Conservation (phyloP, 2,113 vertebrate genomes). For the Petrocephalus zakoni region DNA sequence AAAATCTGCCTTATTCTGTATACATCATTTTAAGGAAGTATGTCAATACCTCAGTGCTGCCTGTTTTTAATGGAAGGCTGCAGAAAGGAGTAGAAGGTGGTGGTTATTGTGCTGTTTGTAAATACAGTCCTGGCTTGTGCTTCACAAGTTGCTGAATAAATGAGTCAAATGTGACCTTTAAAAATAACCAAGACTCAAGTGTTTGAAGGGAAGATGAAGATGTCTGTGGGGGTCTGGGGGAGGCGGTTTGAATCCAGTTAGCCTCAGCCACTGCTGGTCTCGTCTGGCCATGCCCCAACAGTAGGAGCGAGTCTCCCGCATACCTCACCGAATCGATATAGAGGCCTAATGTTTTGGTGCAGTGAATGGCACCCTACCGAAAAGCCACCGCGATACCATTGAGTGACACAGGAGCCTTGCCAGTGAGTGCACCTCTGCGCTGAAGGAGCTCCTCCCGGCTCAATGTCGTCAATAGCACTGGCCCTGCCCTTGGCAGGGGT, state of each 20-base stretch:
- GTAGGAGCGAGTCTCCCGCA: not conserved
- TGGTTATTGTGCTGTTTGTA: not conserved
- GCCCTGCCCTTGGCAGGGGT: slow-evolving; percentile 2
- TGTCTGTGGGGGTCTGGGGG: not conserved
- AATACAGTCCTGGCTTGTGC: not conserved
- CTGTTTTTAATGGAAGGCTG: not conserved
- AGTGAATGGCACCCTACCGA: slow-evolving; percentile 27
- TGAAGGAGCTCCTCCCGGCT: slow-evolving; percentile 26
- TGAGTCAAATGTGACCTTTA: slow-evolving; percentile 34
- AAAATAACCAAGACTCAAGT: slow-evolving; percentile 17
- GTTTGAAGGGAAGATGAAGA: not conserved
- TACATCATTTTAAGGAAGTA: not conserved
- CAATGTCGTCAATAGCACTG: slow-evolving; percentile 12
- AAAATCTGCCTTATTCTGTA: not conserved
- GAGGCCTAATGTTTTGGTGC: slow-evolving; percentile 25
- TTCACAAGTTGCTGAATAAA: slow-evolving; percentile 19
- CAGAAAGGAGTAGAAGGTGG: not conserved
- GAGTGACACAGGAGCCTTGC: slow-evolving; percentile 21
- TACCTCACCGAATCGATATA: slow-evolving; percentile 31
- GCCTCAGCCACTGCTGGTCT: slow-evolving; percentile 2
- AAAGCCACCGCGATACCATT: slow-evolving; percentile 17
- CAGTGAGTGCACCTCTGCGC: slow-evolving; percentile 19
- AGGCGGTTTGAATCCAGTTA: slow-evolving; percentile 12
- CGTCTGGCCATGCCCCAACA: slow-evolving; percentile 17
- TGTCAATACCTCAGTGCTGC: not conserved